Evolutionary conservation across 2,113 vertebrate genomes (phyloP), one percentile per base, ranked within the genome.

Genomic region (Sturnus vulgaris): DNA sequence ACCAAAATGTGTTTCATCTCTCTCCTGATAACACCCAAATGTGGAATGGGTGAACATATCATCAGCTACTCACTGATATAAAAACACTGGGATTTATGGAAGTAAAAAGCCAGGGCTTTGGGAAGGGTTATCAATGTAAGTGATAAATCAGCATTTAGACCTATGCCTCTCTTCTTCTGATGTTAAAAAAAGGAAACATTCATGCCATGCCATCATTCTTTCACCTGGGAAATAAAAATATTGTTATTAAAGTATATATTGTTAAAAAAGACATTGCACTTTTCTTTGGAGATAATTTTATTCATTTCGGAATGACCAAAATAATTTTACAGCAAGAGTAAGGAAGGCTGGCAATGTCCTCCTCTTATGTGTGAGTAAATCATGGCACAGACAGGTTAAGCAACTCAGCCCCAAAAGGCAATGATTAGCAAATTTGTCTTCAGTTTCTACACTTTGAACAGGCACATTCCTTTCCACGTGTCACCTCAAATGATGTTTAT

Each of bases 1-100:
- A 98, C 96, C 53, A 69, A 98, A 96, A 97, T 97, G 98, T 98
- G 98, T 97, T 98, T 98, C 98, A 98, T 98, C 97, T 97, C 94
- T 92, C 94, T 90, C 50, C 75, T 79, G 86, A 81, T 93, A 96
- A 96, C 86, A 92, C 83, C 78, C 60, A 60, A 92, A 88, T 72
- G 93, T 1, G 8, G 61, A 93, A 96, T 84, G 88, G 92, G 76
- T 80, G 95, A 96, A 80, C 87, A 66, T 85, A 79, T 84, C 92
- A 93, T 80, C 84, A 81, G 80, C 86, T 90, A 76, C 76, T 95
- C 63, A 68, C 69, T 86, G 79, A 84, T 65, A 78, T 35, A 91
- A 73, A 84, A 94, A 33, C 15, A 39, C 27, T 65, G 86, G 76
- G 49, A 93, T 93, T 96, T 93, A 92, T 89, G 82, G 68, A 88